A percentile compares a stretch with the other conserved stretches of the same genome.
Conservation (phyloP, 35 echinoderm and acorn worm species). For the Heliocidaris tuberculata region DNA sequence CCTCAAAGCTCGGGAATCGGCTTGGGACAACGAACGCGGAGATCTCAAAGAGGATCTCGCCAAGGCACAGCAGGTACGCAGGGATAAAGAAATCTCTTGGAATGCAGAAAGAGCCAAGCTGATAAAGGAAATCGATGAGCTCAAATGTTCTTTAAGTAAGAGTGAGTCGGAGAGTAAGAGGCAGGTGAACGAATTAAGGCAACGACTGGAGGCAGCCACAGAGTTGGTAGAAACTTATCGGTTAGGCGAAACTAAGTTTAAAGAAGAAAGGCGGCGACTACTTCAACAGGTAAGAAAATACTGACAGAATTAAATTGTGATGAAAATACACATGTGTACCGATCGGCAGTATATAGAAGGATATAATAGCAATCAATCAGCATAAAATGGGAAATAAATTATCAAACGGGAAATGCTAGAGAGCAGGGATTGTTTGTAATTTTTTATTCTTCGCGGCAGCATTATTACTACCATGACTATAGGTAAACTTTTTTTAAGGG, state of each 20-base stretch:
- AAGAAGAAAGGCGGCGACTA: slow-evolving; percentile 80
- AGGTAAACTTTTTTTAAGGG: too few species aligned
- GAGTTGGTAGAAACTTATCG: slow-evolving; percentile 84
- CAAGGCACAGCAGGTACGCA: slow-evolving; percentile 51
- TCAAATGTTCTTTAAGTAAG: slow-evolving; percentile 64
- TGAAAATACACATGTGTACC: too few species aligned
- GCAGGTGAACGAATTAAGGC: slow-evolving; percentile 52
- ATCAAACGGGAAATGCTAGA: neutral
- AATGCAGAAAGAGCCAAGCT: slow-evolving; percentile 61
- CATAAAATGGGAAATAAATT: neutral
- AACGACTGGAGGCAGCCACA: slow-evolving; percentile 80
- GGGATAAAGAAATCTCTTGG: slow-evolving; percentile 78
- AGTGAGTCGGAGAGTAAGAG: slow-evolving; percentile 52
- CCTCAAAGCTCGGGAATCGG: slow-evolving; percentile 60
- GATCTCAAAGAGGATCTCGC: slow-evolving; percentile 68
- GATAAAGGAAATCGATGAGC: slow-evolving; percentile 64
- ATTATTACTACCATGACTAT: too few species aligned
- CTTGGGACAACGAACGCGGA: slow-evolving; percentile 77
- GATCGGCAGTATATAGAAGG: too few species aligned
- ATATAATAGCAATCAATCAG: too few species aligned
- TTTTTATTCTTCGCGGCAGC: too few species aligned
- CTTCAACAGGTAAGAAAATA: slow-evolving; percentile 73
- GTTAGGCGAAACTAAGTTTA: slow-evolving; percentile 79
- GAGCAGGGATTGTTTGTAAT: too few species aligned
- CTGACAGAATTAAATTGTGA: neutral